Evolutionary conservation across 2,797 vertebrate genomes (phyloP).

Genomic region (Echeneis naucrates): DNA sequence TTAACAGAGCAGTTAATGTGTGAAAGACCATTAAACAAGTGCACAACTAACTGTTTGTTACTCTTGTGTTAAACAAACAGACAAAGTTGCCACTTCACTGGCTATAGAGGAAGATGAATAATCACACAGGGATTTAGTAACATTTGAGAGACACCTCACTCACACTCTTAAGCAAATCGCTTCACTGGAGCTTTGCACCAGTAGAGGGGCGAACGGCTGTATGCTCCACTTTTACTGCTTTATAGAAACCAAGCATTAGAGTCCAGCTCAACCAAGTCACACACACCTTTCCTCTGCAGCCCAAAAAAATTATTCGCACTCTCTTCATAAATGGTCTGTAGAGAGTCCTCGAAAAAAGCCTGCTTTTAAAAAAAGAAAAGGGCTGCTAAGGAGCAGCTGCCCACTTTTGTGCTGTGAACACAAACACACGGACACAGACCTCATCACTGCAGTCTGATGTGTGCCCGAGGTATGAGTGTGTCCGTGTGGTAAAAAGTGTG

Average conservation of each 20-base stretch:
- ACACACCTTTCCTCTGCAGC: constrained; percentile 58
- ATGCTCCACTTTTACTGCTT: constrained; percentile 55
- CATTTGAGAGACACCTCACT: constrained; percentile 50
- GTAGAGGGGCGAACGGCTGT: constrained; percentile 32
- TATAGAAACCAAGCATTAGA: constrained; percentile 58
- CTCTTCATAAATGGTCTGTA: constrained; percentile 42
- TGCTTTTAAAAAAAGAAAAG: constrained; percentile 35
- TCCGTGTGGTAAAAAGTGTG: constrained; percentile 59
- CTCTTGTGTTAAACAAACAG: constrained; percentile 52
- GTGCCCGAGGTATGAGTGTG: constrained; percentile 58
- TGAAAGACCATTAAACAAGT: constrained; percentile 46
- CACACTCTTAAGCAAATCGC: constrained; percentile 49
- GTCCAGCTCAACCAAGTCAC: constrained; percentile 59
- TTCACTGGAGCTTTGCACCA: constrained; percentile 32
- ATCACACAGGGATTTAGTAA: constrained; percentile 72
- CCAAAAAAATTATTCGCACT: constrained; percentile 51
- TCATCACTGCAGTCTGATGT: constrained; percentile 49
- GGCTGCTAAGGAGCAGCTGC: constrained; percentile 54
- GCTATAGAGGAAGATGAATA: constrained; percentile 64
- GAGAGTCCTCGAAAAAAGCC: constrained; percentile 61
- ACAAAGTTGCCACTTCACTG: constrained; percentile 47
- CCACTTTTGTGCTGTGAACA: constrained; percentile 72
- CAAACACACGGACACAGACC: constrained; percentile 51
- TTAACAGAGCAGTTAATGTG: constrained; percentile 54
- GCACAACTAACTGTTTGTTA: constrained; percentile 52